These are phyloP conservation scores for Crocodylus rhombifer DNA, from an alignment of 2,797 vertebrate genomes.

Conservation along the genomic window DNA sequence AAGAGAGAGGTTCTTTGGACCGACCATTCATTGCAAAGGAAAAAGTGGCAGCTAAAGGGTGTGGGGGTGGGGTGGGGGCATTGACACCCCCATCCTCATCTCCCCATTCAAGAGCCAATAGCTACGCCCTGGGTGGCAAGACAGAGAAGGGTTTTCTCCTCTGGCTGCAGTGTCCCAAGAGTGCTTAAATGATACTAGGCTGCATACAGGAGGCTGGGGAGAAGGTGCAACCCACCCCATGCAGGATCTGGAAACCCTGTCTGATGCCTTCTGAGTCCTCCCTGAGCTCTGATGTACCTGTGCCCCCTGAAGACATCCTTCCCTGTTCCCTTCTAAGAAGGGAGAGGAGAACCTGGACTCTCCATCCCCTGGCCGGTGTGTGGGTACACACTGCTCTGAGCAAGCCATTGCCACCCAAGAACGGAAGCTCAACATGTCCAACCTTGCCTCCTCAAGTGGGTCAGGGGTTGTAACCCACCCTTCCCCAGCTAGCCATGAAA, in stretches of 20 bases:
- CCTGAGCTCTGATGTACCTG: conserved; percentile 72
- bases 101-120: conserved; percentile 29
- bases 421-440: background rate
- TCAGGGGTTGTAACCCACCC: background rate
- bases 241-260: conserved; percentile 36
- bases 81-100: background rate
- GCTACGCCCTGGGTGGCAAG: background rate
- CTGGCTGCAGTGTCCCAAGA: background rate
- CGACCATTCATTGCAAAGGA: conserved; percentile 83
- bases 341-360: background rate
- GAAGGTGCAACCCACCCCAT: conserved; percentile 18
- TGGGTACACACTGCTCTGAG: background rate
- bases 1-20: conserved; percentile 87
- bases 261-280: conserved; percentile 57
- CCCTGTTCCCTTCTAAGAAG: conserved; percentile 14
- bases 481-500: background rate
- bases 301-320: background rate
- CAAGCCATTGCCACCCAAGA: background rate
- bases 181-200: conserved; percentile 19
- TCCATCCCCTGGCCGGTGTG: background rate
- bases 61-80: conserved; percentile 17
- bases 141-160: conserved; percentile 11
- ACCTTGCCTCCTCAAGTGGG: background rate
- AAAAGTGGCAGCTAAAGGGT: conserved; percentile 78
- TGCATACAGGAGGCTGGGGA: background rate